A percentile compares a stretch with the other conserved stretches of the same genome.
Evolutionary conservation across 2,797 vertebrate species (phyloP).

Genomic region (Chloroceryle inda): DNA sequence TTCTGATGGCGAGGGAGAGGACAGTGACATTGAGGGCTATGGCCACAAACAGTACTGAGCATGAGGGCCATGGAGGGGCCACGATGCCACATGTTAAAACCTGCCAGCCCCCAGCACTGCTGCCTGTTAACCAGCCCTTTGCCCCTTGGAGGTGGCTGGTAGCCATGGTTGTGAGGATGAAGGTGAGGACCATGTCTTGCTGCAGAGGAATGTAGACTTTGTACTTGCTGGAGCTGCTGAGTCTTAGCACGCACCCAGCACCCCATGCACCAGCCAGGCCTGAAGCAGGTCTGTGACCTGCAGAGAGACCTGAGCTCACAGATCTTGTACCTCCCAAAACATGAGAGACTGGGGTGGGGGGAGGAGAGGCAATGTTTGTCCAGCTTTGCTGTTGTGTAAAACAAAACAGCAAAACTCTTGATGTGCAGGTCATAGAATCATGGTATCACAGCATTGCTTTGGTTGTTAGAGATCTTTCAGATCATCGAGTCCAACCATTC

Average conservation of each 20-base stretch:
- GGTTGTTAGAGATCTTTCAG: background rate
- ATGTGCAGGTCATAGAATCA: background rate
- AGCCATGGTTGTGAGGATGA: background rate
- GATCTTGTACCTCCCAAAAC: rapidly evolving
- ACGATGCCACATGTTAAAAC: background rate
- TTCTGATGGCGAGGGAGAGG: background rate
- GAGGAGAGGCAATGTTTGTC: background rate
- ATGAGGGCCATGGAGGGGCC: rapidly evolving
- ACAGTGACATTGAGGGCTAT: background rate
- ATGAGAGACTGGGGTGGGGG: background rate
- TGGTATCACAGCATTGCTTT: background rate
- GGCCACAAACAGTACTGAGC: background rate
- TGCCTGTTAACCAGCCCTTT: background rate
- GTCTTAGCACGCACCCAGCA: background rate
- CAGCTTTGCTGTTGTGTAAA: background rate
- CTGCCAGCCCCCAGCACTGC: background rate
- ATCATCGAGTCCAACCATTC: background rate
- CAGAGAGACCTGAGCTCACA: background rate
- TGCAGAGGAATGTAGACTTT: rapidly evolving
- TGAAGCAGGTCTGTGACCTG: background rate
- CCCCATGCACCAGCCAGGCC: background rate
- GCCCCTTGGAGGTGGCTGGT: background rate
- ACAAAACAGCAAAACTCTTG: background rate
- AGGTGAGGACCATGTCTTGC: rapidly evolving
- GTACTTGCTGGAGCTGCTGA: background rate